These are phyloP conservation scores for Ctenodactylus gundi DNA, from an alignment of 2,113 vertebrate genomes.

Conservation along the genomic window DNA sequence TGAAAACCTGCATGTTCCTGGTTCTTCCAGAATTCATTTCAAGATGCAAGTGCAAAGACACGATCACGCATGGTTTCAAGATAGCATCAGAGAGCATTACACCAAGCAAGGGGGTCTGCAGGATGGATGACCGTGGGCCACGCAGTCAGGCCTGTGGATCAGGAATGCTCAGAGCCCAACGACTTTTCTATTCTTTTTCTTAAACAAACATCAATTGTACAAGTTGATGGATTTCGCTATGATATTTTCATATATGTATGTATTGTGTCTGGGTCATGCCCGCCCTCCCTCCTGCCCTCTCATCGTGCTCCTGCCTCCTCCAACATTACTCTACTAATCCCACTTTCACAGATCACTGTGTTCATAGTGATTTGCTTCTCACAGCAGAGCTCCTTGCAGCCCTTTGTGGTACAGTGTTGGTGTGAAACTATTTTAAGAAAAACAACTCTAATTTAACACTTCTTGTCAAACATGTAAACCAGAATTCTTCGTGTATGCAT, in stretches of 20 bases:
- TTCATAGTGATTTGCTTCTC: neutral
- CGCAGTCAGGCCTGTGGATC: neutral
- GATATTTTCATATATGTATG: too few species aligned
- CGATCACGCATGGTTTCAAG: neutral
- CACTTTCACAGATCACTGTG: neutral
- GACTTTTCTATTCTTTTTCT: neutral
- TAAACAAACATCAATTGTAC: neutral
- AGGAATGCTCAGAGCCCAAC: neutral
- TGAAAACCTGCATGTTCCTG: fast-evolving
- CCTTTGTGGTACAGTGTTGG: neutral
- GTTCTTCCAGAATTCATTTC: neutral
- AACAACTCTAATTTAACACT: neutral
- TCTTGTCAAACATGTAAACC: neutral
- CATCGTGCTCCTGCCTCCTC: neutral
- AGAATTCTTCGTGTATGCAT: neutral
- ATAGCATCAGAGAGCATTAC: neutral
- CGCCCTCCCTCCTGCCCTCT: neutral
- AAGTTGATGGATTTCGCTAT: neutral
- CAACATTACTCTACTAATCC: neutral
- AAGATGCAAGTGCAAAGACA: neutral
- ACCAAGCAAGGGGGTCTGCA: neutral
- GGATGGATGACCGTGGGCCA: neutral
- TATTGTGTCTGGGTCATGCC: too few species aligned
- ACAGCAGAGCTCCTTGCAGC: neutral
- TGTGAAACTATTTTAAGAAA: neutral